Evolutionary conservation across 2,797 vertebrate genomes (phyloP).

Genomic region (Rachycentron canadum): DNA sequence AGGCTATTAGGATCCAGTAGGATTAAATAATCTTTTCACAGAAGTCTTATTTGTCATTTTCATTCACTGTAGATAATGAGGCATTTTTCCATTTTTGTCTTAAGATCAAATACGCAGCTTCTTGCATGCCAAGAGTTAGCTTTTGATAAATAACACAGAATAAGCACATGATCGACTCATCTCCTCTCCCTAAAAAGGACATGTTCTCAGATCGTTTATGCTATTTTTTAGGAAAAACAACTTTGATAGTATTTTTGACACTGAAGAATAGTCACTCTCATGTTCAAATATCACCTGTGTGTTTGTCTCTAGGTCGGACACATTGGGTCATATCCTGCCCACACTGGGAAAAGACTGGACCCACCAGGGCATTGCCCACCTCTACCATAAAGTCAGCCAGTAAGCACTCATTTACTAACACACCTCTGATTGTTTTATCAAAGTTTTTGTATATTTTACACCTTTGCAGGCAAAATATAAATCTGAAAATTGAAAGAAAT

Average conservation of each 20-base stretch:
- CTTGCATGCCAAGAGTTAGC: not conserved
- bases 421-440: not conserved
- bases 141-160: not conserved
- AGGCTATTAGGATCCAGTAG: not conserved
- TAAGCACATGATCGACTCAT: not conserved
- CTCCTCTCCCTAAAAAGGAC: not conserved
- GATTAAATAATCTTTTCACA: not conserved
- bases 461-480: not conserved
- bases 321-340: constrained; percentile 97
- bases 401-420: constrained; percentile 80
- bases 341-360: constrained; percentile 99
- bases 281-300: not conserved
- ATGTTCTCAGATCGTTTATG: not conserved
- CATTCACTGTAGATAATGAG: constrained; percentile 10
- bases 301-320: constrained; percentile 90
- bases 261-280: not conserved
- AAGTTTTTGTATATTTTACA: not conserved
- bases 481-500: not conserved
- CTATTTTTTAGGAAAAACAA: not conserved
- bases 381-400: constrained; percentile 99
- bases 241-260: not conserved
- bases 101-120: not conserved
- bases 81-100: not conserved
- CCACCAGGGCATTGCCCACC: constrained; percentile 96
- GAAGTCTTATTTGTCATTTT: constrained; percentile 20